Conservation (phyloP, 2,888 invertebrate genomes). For the Scaptomyza cyrtandrae region DNA sequence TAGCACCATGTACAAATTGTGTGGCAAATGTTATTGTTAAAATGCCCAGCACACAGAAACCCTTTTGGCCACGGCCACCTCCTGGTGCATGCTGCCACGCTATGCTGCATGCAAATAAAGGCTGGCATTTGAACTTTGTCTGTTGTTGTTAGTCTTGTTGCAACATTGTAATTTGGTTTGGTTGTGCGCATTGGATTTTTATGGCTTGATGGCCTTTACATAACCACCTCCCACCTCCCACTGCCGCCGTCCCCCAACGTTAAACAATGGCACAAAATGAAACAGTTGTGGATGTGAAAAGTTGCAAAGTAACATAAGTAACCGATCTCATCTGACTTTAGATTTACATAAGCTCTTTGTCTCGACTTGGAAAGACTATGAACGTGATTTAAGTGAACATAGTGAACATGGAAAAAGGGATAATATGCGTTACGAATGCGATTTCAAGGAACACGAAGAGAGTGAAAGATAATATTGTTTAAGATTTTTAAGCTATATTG, state of each 20-base stretch:
- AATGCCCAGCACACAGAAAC: constrained; percentile 29
- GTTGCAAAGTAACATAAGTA: background rate
- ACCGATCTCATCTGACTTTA: background rate
- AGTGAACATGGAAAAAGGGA: background rate
- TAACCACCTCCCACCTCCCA: constrained; percentile 27
- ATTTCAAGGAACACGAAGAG: background rate
- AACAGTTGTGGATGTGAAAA: constrained; percentile 7
- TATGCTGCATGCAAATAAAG: constrained; percentile 49
- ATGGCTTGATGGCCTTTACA: constrained; percentile 54
- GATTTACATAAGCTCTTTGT: background rate
- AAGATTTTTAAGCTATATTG: too few relatives aligned
- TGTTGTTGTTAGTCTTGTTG: constrained; percentile 38
- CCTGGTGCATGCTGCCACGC: background rate
- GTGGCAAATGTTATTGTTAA: constrained; percentile 59
- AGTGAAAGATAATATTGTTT: background rate
- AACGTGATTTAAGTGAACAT: background rate
- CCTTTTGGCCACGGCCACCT: constrained; percentile 33
- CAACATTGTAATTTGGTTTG: constrained; percentile 69
- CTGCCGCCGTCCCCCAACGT: constrained; percentile 1
- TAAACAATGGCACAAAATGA: constrained; percentile 44
- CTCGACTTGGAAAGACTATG: background rate
- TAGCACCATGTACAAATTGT: constrained; percentile 36
- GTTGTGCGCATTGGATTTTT: constrained; percentile 58
- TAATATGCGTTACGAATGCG: background rate
- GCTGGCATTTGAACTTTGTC: constrained; percentile 26